Conservation (phyloP, 2,113 vertebrate genomes). For the Microtus ochrogaster region DNA sequence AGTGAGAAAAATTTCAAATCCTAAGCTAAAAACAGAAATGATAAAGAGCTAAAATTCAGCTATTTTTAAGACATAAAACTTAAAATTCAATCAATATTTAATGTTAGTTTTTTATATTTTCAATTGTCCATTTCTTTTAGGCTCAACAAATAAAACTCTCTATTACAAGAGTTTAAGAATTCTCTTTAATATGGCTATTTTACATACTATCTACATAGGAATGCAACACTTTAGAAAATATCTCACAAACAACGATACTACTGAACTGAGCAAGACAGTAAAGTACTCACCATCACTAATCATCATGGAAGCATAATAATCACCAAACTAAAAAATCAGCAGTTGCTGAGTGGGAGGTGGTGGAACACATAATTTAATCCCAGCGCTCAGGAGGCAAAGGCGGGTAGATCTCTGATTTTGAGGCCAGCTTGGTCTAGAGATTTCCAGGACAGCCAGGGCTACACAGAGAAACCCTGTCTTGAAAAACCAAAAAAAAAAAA, state of each 20-base stretch:
- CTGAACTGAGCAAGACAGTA: not conserved
- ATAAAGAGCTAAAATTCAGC: not conserved
- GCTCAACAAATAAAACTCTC: not conserved
- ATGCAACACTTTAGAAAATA: not conserved
- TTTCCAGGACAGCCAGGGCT: not conserved
- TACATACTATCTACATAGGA: not conserved
- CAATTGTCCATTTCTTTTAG: not conserved
- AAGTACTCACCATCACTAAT: not conserved
- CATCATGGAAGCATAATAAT: not conserved
- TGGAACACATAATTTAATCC: too few relatives aligned
- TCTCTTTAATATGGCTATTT: not conserved
- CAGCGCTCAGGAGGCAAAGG: not conserved
- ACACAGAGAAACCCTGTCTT: not conserved
- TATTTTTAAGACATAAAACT: not conserved
- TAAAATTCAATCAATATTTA: not conserved
- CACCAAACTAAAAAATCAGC: too few relatives aligned
- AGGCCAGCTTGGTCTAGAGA: not conserved
- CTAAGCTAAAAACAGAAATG: not conserved
- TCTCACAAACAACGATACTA: not conserved
- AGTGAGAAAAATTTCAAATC: not conserved
- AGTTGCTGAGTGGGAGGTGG: too few relatives aligned
- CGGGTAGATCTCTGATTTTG: not conserved
- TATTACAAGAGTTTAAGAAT: not conserved
- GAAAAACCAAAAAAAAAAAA: not conserved
- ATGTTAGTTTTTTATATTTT: not conserved